Conservation (phyloP, 2,797 vertebrate genomes). For the Trachops cirrhosus region DNA sequence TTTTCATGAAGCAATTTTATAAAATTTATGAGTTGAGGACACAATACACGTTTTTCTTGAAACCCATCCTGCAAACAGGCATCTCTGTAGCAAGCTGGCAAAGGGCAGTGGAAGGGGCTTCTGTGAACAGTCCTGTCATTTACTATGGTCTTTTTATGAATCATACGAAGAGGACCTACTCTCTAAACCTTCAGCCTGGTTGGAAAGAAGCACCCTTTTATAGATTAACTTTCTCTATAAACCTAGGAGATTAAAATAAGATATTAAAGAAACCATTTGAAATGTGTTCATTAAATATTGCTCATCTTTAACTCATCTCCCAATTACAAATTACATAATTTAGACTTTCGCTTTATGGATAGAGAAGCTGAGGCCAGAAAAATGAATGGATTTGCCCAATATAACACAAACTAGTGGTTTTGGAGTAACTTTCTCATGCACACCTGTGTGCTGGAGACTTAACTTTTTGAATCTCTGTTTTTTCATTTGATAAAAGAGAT, state of each 20-base stretch:
- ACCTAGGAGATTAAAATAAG: not conserved
- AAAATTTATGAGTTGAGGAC: constrained; percentile 68
- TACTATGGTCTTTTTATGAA: not conserved
- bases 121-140: not conserved
- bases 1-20: constrained; percentile 62
- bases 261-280: constrained; percentile 3
- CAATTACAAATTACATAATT: not conserved
- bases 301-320: not conserved
- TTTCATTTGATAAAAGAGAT: not conserved
- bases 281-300: not conserved
- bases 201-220: not conserved
- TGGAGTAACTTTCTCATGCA: not conserved
- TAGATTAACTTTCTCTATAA: not conserved
- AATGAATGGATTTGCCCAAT: not conserved
- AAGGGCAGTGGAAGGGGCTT: not conserved
- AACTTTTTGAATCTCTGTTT: not conserved
- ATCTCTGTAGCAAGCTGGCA: constrained; percentile 42
- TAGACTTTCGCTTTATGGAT: not conserved
- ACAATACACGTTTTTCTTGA: constrained; percentile 48
- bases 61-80: constrained; percentile 38
- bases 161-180: not conserved
- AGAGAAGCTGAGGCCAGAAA: not conserved
- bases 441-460: not conserved
- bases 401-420: not conserved
- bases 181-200: not conserved